These are phyloP conservation scores for Sarcophaga carnaria DNA, from an alignment of 2,888 invertebrate genomes.

Conservation along the genomic window DNA sequence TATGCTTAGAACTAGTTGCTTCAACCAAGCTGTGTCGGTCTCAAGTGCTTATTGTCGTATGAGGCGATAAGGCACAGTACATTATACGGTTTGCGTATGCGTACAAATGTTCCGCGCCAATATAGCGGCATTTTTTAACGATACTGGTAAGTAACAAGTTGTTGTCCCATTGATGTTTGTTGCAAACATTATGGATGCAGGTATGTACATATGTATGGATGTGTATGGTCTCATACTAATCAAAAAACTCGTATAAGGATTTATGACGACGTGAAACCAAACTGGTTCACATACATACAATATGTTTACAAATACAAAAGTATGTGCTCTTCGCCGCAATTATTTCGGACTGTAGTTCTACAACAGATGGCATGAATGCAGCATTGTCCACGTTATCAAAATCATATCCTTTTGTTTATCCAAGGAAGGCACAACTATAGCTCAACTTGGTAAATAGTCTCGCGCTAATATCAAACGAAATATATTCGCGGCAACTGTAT, in stretches of 20 bases:
- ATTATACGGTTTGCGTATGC: conserved; percentile 41
- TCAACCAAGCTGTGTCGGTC: no score
- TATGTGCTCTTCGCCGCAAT: conserved; percentile 70
- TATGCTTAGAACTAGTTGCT: not conserved
- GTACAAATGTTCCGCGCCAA: conserved; percentile 29
- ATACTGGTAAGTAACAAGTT: conserved; percentile 68
- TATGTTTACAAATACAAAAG: conserved; percentile 39
- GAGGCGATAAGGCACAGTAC: not conserved
- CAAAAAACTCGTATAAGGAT: conserved; percentile 46
- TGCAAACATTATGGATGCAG: not conserved
- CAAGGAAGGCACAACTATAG: conserved; percentile 75
- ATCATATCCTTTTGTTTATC: conserved; percentile 78
- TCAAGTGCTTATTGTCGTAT: no score
- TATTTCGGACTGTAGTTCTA: conserved; percentile 41
- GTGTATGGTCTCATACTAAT: conserved; percentile 4
- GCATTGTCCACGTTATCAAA: conserved; percentile 71
- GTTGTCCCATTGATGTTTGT: conserved; percentile 63
- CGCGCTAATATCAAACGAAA: conserved; percentile 20
- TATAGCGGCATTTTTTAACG: conserved; percentile 28
- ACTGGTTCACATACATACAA: conserved; percentile 22
- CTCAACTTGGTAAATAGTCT: conserved; percentile 51
- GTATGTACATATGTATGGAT: not conserved
- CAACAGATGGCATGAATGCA: conserved; percentile 70
- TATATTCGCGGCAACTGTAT: conserved; percentile 23
- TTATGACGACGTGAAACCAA: conserved; percentile 17